A percentile compares a stretch with the other conserved stretches of the same genome.
Conservation (phyloP, 2,113 vertebrate species). For the Puma concolor region DNA sequence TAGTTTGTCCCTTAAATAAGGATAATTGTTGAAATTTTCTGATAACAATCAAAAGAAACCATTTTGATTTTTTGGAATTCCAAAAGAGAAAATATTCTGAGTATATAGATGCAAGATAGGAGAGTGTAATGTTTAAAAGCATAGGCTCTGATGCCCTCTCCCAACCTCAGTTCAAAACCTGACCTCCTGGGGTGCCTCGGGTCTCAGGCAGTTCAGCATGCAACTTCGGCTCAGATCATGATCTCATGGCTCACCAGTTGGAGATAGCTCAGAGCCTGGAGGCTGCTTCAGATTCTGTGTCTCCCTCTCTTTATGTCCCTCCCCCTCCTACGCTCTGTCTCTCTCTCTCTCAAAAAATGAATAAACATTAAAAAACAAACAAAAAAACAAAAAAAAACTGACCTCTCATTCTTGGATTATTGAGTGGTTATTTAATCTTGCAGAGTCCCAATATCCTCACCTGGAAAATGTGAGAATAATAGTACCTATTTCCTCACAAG, state of each 20-base stretch:
- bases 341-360: too few relatives aligned
- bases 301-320: too few relatives aligned
- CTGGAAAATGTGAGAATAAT: background rate
- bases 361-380: background rate
- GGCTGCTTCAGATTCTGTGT: too few relatives aligned
- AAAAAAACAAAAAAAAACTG: background rate
- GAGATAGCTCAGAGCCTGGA: too few relatives aligned
- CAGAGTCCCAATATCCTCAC: background rate
- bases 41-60: background rate
- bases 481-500: background rate
- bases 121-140: background rate
- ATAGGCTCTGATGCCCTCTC: rapidly evolving
- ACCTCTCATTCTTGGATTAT: rapidly evolving
- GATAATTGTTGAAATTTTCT: background rate
- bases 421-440: background rate
- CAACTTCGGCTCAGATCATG: too few relatives aligned
- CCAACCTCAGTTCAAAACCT: background rate
- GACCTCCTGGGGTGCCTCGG: background rate
- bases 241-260: too few relatives aligned
- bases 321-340: too few relatives aligned
- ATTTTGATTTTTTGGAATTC: background rate
- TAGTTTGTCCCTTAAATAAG: background rate
- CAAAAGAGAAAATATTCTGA: background rate
- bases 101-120: background rate
- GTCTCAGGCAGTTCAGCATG: too few relatives aligned